A percentile compares a stretch with the other conserved stretches of the same genome.
phyloP scores from a whole-genome alignment of 1,140 invertebrate genomes.

The Eumaeus atala region DNA sequence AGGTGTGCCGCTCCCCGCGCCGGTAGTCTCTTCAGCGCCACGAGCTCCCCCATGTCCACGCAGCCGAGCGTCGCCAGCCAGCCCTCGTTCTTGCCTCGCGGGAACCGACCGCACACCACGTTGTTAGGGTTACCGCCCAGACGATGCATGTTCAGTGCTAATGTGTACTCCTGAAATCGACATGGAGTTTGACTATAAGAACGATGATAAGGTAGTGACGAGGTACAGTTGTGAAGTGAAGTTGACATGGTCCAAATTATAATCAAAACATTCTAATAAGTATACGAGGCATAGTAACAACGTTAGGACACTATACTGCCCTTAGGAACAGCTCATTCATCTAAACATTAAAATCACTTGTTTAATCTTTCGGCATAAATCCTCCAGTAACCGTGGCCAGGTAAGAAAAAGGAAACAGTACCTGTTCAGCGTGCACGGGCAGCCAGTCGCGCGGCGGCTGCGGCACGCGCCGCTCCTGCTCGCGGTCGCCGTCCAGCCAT shows the following conservation, averaged over 20 bases:
- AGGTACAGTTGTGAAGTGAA: no score
- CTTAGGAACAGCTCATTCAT: no score
- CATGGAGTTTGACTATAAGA: no score
- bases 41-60: conserved; percentile 81
- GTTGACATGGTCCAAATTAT: no score
- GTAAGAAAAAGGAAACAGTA: conserved; percentile 25
- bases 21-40: conserved; percentile 88
- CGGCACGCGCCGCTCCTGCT: conserved; percentile 59
- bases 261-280: no score
- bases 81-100: conserved; percentile 95
- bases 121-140: conserved; percentile 72
- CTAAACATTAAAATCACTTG: no score
- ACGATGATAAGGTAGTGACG: no score
- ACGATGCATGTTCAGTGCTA: conserved; percentile 76
- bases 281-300: no score
- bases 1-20: conserved; percentile 74
- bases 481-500: conserved; percentile 68
- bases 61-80: conserved; percentile 94
- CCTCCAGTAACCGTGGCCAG: no score
- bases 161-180: conserved; percentile 79
- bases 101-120: conserved; percentile 88
- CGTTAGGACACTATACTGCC: no score
- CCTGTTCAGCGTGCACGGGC: conserved; percentile 78
- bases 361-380: no score
- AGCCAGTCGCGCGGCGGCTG: conserved; percentile 72